Conservation (phyloP, 2,888 invertebrate species). For the Empis stercorea region DNA sequence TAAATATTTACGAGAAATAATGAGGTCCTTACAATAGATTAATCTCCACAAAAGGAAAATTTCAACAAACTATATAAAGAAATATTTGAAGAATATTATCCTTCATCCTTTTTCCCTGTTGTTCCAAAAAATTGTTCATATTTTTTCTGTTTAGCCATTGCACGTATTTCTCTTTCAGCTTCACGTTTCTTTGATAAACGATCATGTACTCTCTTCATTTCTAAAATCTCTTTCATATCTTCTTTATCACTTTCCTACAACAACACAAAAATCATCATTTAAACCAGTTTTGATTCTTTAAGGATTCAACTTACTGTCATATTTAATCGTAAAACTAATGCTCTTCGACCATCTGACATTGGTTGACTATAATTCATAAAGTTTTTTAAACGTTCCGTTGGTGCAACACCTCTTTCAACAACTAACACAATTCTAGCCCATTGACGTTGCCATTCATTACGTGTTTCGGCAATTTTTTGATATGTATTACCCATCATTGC, state of each 20-base stretch:
- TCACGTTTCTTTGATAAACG: conserved; percentile 59
- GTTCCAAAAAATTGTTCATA: conserved; percentile 28
- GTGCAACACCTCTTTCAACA: conserved; percentile 91
- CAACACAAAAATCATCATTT: not conserved
- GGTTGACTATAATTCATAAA: conserved; percentile 88
- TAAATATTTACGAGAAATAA: no score
- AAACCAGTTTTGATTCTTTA: not conserved
- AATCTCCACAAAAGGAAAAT: no score
- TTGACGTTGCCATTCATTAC: conserved; percentile 96
- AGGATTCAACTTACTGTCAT: conserved; percentile 64
- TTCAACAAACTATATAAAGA: no score
- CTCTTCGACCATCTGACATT: conserved; percentile 77
- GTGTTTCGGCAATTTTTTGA: conserved; percentile 91
- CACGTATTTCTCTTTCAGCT: conserved; percentile 28
- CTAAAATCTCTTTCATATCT: conserved; percentile 85
- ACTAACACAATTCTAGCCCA: conserved; percentile 97
- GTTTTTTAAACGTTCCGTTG: conserved; percentile 71
- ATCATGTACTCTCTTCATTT: conserved; percentile 79
- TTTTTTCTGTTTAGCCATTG: conserved; percentile 22
- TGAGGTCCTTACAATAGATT: no score
- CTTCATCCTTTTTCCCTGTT: conserved; percentile 10
- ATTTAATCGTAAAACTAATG: conserved; percentile 74
- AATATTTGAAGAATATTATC: not conserved
- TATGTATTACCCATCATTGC: conserved; percentile 99
- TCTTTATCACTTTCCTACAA: conserved; percentile 79